phyloP scores from a whole-genome alignment of 2,113 vertebrate genomes.

The Nibea albiflora region DNA sequence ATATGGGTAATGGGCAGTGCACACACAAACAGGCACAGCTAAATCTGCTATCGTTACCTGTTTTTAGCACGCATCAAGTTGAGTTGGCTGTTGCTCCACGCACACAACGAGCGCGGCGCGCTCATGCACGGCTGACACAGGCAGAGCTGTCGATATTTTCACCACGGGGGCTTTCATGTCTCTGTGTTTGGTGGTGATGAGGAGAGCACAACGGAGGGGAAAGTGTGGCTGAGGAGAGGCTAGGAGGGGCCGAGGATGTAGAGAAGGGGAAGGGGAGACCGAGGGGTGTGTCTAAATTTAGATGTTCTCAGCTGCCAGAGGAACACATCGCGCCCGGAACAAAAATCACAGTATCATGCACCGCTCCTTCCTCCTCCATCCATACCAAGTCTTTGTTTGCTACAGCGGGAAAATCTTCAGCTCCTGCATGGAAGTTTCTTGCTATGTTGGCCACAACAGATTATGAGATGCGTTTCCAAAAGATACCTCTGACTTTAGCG shows the following conservation, averaged over 20 bases:
- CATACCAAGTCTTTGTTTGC: not conserved
- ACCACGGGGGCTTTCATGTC: conserved; percentile 64
- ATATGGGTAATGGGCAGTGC: conserved; percentile 33
- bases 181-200: conserved; percentile 60
- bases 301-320: conserved; percentile 72
- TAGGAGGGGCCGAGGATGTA: conserved; percentile 54
- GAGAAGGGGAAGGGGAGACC: conserved; percentile 55
- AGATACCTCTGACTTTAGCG: not conserved
- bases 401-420: not conserved
- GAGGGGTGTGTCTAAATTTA: conserved; percentile 80
- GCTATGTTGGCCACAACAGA: conserved; percentile 5
- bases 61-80: conserved; percentile 36
- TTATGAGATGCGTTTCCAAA: not conserved
- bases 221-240: conserved; percentile 55
- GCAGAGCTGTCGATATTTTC: conserved; percentile 73
- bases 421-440: not conserved
- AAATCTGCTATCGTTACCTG: conserved; percentile 39
- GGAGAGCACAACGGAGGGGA: conserved; percentile 55
- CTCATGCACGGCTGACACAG: conserved; percentile 70
- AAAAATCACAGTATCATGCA: conserved; percentile 55
- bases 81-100: conserved; percentile 29
- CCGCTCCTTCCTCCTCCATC: conserved; percentile 20
- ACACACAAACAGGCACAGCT: conserved; percentile 6
- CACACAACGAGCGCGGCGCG: conserved; percentile 26
- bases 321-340: conserved; percentile 63